Evolutionary conservation across 1,140 invertebrate species (phyloP), one percentile per base, ranked within the genome.

Genomic region (Samia ricini): DNA sequence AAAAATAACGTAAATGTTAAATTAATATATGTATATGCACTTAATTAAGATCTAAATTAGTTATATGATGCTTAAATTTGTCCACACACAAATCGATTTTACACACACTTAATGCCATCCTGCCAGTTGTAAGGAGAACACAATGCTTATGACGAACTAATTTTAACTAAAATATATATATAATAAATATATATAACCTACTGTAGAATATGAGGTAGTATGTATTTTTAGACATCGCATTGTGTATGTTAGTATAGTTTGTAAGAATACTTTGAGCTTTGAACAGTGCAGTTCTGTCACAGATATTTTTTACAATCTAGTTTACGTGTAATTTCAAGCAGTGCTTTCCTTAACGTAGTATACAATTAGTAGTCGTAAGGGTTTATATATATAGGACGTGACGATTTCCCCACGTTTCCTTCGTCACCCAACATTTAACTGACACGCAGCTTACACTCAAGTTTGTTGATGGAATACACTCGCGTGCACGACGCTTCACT

Each of bases 151-250:
- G 87, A 90, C 81, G 76, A 85, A 81, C 68, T 82, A 80, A 85
- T 84, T 77, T 81, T 80, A 81, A 84, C n/a, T n/a, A n/a, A n/a
- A n/a, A n/a, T n/a, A n/a, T 80, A 59, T 49, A 29, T 29, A 85
- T 79, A n/a, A n/a, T n/a, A n/a, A n/a, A 23, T 52, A 21, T 23
- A 79, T 81, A 83, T 83, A 90, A 88, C 85, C 85, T 88, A 88
- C 78, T 60, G 81, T 87, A 90, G 85, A 58, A 75, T 90, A 88
- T 70, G 77, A 64, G 76, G 81, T 90, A 88, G 84, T 83, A 71
- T 85, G 88, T 90, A 90, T 90, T 90, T 90, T 90, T 90, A 90
- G 88, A 88, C 78, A 85, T 88, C 64, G 85, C 88, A 85, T 90
- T 88, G 83, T 88, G 79, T 89, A 88, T 81, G 79, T 90, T 90